A percentile compares a stretch with the other conserved stretches of the same genome.
Conservation (phyloP, 2,888 invertebrate genomes). For the Archips crataeganus region DNA sequence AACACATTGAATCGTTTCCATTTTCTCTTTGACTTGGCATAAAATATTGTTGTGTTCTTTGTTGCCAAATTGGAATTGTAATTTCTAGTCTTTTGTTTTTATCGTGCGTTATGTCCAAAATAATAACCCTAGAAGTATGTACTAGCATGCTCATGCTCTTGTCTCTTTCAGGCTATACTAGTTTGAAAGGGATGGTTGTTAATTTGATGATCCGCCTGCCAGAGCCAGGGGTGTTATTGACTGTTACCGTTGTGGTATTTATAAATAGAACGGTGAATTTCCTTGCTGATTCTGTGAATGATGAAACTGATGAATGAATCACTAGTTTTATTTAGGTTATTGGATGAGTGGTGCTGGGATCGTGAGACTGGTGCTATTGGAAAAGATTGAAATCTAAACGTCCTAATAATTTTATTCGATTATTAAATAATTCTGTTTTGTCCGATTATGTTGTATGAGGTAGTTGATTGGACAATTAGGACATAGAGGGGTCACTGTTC, state of each 20-base stretch:
- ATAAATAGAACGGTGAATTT: conserved; percentile 35
- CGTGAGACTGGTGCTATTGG: background rate
- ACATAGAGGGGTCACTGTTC: background rate
- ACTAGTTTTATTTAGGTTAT: conserved; percentile 5
- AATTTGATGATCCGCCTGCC: background rate
- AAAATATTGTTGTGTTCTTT: background rate
- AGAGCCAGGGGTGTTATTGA: conserved; percentile 5
- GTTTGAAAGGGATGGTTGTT: background rate
- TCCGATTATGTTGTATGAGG: background rate
- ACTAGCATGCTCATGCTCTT: background rate
- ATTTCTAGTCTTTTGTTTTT: conserved; percentile 8
- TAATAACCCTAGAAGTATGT: conserved; percentile 5
- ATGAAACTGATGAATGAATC: conserved; percentile 10
- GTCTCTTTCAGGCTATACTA: background rate
- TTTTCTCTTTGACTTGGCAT: background rate
- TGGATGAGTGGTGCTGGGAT: conserved; percentile 25
- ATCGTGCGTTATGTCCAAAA: background rate
- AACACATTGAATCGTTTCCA: background rate
- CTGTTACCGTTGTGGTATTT: conserved; percentile 26
- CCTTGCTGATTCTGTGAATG: conserved; percentile 20
- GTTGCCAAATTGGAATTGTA: background rate
- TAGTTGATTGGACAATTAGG: background rate
- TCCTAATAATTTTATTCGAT: background rate
- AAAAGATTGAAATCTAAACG: background rate
- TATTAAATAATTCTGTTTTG: background rate